Evolutionary conservation across 2,113 vertebrate genomes (phyloP).

Genomic region (Dicrurus megarhynchus): DNA sequence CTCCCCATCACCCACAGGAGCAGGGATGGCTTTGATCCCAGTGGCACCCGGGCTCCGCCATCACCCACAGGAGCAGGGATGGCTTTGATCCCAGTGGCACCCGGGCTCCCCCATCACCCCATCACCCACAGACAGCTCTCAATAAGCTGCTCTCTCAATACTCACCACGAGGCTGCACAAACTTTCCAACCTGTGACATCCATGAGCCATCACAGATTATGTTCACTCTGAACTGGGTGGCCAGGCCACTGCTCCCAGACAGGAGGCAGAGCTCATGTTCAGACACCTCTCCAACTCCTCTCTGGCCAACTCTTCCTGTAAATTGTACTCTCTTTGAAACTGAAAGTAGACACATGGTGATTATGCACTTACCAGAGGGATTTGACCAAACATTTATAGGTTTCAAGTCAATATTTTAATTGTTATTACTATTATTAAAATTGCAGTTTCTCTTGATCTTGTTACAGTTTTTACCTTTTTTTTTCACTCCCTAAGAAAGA

Average conservation of each 20-base stretch:
- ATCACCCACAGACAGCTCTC: neutral
- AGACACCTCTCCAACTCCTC: neutral
- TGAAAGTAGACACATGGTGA: neutral
- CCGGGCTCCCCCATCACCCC: neutral
- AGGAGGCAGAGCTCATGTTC: neutral
- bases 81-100: neutral
- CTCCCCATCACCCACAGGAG: neutral
- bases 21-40: neutral
- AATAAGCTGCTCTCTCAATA: neutral
- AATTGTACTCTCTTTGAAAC: neutral
- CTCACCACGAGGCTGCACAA: neutral
- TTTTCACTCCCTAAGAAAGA: conserved; percentile 1
- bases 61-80: neutral
- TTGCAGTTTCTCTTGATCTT: neutral
- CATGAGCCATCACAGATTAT: accelerated
- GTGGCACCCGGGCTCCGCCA: neutral
- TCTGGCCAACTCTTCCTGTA: neutral
- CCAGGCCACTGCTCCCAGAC: neutral
- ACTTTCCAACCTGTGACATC: neutral
- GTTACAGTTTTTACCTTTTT: neutral
- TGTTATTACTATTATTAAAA: neutral
- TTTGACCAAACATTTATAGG: neutral
- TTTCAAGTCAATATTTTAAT: neutral
- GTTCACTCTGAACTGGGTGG: neutral
- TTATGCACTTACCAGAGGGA: neutral